phyloP scores from a whole-genome alignment of 2,888 invertebrate species.

The Odontocerum albicorne region DNA sequence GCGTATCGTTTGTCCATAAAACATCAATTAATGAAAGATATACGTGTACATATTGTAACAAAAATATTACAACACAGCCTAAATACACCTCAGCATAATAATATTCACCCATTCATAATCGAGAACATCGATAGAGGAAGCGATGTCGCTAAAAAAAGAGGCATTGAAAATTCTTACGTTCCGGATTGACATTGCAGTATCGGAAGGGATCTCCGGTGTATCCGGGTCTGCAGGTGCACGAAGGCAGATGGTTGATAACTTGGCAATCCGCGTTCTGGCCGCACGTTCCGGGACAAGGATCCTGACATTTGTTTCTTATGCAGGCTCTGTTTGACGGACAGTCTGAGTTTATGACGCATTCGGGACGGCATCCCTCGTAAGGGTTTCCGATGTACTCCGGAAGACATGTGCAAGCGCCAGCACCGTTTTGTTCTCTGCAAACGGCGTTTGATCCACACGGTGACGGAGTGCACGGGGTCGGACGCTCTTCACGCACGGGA shows the following conservation, averaged over 20 bases:
- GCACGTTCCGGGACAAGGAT: slow-evolving; percentile 77
- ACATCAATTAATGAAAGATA: too few species aligned
- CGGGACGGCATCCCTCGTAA: slow-evolving; percentile 72
- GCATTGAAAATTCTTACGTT: slow-evolving; percentile 29
- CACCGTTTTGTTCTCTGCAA: slow-evolving; percentile 67
- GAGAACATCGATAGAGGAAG: too few species aligned
- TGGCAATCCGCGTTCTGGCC: slow-evolving; percentile 73
- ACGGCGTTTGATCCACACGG: slow-evolving; percentile 75
- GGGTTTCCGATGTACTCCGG: slow-evolving; percentile 66
- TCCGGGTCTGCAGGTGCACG: slow-evolving; percentile 67
- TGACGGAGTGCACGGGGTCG: slow-evolving; percentile 66
- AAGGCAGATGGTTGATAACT: slow-evolving; percentile 70
- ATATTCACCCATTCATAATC: too few species aligned
- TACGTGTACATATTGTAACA: too few species aligned
- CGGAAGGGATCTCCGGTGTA: slow-evolving; percentile 65
- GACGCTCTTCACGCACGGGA: slow-evolving; percentile 45
- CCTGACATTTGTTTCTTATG: slow-evolving; percentile 71
- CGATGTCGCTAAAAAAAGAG: too few species aligned
- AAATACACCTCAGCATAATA: too few species aligned
- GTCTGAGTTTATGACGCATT: slow-evolving; percentile 73
- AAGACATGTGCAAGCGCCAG: slow-evolving; percentile 71
- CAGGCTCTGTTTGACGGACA: slow-evolving; percentile 74
- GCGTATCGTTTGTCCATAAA: too few species aligned
- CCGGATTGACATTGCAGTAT: slow-evolving; percentile 41
- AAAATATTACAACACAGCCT: too few species aligned